A percentile compares a stretch with the other conserved stretches of the same genome.
Conservation (phyloP, 2,797 vertebrate genomes). For the Phaenicophaeus curvirostris region DNA sequence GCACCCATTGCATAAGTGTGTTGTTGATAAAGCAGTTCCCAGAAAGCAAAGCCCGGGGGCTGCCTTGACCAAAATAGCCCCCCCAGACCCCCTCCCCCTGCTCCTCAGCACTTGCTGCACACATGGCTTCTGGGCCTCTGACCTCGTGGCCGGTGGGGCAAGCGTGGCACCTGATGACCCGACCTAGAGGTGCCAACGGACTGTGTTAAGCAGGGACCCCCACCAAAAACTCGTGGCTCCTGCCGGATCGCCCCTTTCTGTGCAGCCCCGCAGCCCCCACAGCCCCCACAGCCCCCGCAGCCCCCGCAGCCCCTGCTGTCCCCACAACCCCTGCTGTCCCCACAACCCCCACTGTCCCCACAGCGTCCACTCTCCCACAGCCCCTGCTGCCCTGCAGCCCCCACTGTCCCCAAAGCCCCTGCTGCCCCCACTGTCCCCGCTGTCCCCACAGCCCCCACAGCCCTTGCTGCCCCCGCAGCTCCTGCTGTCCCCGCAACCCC, state of each 20-base stretch:
- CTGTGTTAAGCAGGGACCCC: background rate
- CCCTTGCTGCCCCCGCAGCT: too few species aligned
- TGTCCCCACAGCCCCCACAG: too few species aligned
- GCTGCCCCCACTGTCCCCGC: too few species aligned
- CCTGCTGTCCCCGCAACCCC: too few species aligned
- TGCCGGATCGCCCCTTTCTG: background rate
- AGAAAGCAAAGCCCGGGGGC: constrained; percentile 62
- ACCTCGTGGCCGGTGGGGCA: background rate
- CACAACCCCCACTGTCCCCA: too few species aligned
- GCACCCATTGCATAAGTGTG: constrained; percentile 62
- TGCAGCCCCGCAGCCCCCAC: too few species aligned
- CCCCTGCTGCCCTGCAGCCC: too few species aligned
- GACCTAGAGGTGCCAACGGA: background rate
- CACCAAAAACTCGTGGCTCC: background rate
- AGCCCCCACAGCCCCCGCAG: too few species aligned
- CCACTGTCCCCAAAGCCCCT: too few species aligned
- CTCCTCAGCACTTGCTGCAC: background rate
- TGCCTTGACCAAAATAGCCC: constrained; percentile 35
- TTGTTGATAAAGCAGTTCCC: constrained; percentile 63
- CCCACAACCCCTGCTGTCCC: too few species aligned
- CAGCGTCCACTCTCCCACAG: too few species aligned
- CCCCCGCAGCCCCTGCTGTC: too few species aligned
- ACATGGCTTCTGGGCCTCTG: background rate
- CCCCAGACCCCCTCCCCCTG: background rate
- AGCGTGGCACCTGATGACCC: background rate